Percentiles rank a stretch among this genome's conserved stretches.
phyloP scores from a whole-genome alignment of 2,797 vertebrate genomes.

The Argyrosomus regius region DNA sequence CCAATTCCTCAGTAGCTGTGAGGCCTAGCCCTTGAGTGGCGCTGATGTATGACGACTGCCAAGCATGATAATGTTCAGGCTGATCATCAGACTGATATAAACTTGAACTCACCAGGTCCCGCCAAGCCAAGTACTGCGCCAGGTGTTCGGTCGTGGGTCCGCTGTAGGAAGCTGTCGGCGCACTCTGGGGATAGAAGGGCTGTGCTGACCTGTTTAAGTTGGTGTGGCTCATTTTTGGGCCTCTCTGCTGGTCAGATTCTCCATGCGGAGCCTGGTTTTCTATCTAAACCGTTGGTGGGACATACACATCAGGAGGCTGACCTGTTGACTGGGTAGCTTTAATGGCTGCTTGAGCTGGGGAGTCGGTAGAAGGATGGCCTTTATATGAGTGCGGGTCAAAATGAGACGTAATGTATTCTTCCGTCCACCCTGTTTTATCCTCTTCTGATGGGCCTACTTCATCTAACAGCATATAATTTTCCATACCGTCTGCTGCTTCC shows the following conservation, averaged over 20 bases:
- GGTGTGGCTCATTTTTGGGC: not conserved
- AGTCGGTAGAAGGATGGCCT: not conserved
- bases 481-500: not conserved
- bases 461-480: not conserved
- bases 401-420: not conserved
- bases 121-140: not conserved
- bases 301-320: not conserved
- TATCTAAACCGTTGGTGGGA: not conserved
- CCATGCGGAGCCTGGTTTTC: not conserved
- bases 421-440: not conserved
- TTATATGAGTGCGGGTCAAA: not conserved
- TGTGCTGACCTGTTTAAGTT: not conserved
- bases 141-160: not conserved
- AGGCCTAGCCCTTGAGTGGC: not conserved
- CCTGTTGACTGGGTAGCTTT: not conserved
- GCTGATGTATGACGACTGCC: not conserved
- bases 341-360: not conserved
- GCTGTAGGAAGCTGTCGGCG: not conserved
- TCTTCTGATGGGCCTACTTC: constrained; percentile 4
- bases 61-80: not conserved
- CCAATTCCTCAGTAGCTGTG: constrained; percentile 9
- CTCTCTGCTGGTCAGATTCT: not conserved
- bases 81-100: not conserved
- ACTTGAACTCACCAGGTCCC: constrained; percentile 2
- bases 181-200: not conserved